These are phyloP conservation scores for Avahi laniger DNA, from an alignment of 2,797 vertebrate species.

Conservation along the genomic window DNA sequence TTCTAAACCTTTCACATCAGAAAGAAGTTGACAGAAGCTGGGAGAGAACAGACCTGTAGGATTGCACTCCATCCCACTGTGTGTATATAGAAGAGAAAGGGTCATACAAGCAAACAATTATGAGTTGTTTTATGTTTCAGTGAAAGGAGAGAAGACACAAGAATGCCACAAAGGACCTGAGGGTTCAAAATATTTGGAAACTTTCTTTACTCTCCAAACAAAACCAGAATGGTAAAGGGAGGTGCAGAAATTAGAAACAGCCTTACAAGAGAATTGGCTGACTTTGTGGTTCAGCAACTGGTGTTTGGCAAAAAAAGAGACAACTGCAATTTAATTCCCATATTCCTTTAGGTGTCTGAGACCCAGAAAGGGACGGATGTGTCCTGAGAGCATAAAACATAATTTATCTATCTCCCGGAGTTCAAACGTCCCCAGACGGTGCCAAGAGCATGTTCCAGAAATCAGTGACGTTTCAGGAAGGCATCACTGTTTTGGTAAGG, in stretches of 20 bases:
- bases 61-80: background rate
- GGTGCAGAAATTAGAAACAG: slow-evolving; percentile 51
- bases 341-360: slow-evolving; percentile 47
- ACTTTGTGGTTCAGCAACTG: slow-evolving; percentile 16
- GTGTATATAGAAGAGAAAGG: background rate
- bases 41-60: background rate
- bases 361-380: background rate
- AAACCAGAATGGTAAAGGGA: slow-evolving; percentile 51
- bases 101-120: slow-evolving; percentile 16
- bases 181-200: slow-evolving; percentile 65
- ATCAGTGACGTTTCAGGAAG: slow-evolving; percentile 53
- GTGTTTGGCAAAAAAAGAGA: fast-evolving
- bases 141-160: slow-evolving; percentile 62
- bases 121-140: slow-evolving; percentile 62
- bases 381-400: slow-evolving; percentile 7
- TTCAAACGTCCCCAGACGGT: slow-evolving; percentile 35
- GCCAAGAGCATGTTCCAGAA: slow-evolving; percentile 72
- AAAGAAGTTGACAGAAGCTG: background rate
- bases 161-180: slow-evolving; percentile 62
- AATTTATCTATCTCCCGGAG: slow-evolving; percentile 24
- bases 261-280: background rate
- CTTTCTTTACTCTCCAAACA: slow-evolving; percentile 61
- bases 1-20: background rate
- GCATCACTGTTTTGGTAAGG: slow-evolving; percentile 61
- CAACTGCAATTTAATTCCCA: background rate